Evolutionary conservation across 1,140 invertebrate species (phyloP).

Genomic region (Drosophila ogumai): DNA sequence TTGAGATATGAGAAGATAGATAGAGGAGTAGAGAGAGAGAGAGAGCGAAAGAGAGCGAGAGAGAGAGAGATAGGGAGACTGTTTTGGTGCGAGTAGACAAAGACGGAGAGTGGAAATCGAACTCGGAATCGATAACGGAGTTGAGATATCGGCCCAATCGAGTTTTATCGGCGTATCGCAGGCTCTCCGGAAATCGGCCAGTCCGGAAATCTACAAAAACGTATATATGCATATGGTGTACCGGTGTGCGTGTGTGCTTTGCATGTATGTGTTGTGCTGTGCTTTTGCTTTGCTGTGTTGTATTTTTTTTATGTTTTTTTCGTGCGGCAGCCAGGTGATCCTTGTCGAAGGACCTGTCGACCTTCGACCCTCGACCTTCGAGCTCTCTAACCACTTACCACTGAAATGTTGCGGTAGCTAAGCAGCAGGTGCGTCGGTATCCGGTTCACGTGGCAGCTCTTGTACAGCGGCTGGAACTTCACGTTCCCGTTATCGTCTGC

Average conservation of each 20-base stretch:
- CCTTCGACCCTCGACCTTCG: constrained; percentile 35
- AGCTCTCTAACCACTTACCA: constrained; percentile 82
- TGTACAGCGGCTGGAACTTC: constrained; percentile 87
- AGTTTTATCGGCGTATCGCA: constrained; percentile 12
- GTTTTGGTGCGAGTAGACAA: constrained; percentile 36
- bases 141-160: constrained; percentile 30
- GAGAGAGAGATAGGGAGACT: constrained; percentile 25
- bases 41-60: constrained; percentile 21
- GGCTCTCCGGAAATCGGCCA: constrained; percentile 30
- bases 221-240: constrained; percentile 31
- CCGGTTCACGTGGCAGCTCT: constrained; percentile 87
- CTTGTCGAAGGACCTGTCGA: constrained; percentile 16
- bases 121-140: constrained; percentile 19
- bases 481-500: constrained; percentile 84
- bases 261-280: constrained; percentile 44
- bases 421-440: constrained; percentile 86
- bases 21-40: constrained; percentile 24
- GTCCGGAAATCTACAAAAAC: constrained; percentile 36
- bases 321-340: constrained; percentile 60
- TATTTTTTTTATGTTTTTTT: constrained; percentile 8
- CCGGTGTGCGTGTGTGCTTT: constrained; percentile 31
- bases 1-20: constrained; percentile 47
- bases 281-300: constrained; percentile 32
- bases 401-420: constrained; percentile 86
- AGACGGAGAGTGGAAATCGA: constrained; percentile 30